These are phyloP conservation scores for Oscheius sp. DNA, from an alignment of 2,888 invertebrate genomes.

Conservation along the genomic window DNA sequence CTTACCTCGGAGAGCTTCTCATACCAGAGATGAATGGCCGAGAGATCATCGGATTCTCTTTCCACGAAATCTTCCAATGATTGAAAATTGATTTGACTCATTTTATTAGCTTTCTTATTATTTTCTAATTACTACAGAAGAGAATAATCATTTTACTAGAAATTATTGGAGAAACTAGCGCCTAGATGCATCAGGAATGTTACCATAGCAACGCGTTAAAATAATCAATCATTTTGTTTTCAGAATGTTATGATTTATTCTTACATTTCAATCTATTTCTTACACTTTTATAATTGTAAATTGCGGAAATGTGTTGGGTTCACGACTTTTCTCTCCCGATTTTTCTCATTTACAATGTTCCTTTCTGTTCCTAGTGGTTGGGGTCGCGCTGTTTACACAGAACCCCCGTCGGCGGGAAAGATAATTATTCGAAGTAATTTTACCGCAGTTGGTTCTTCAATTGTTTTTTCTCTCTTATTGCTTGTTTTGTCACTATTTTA, in stretches of 20 bases:
- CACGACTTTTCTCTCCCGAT: too few relatives aligned
- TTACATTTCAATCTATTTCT: neutral
- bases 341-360: too few relatives aligned
- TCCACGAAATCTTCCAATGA: slow-evolving; percentile 35
- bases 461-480: neutral
- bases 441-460: too few relatives aligned
- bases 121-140: too few relatives aligned
- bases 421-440: slow-evolving; percentile 1
- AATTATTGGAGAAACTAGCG: too few relatives aligned
- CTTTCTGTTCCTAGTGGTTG: too few relatives aligned
- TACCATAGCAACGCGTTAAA: neutral
- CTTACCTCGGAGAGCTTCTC: slow-evolving; percentile 37
- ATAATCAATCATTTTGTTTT: neutral
- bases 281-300: neutral
- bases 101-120: neutral
- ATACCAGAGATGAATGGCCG: slow-evolving; percentile 35
- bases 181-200: neutral
- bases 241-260: neutral
- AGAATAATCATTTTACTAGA: too few relatives aligned
- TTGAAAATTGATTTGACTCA: slow-evolving; percentile 31
- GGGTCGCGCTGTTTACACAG: too few relatives aligned
- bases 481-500: neutral
- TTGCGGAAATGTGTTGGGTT: too few relatives aligned
- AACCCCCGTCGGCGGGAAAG: neutral
- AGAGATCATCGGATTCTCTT: slow-evolving; percentile 26